Conservation (phyloP, 2,113 vertebrate species). For the Corydoras sp. region DNA sequence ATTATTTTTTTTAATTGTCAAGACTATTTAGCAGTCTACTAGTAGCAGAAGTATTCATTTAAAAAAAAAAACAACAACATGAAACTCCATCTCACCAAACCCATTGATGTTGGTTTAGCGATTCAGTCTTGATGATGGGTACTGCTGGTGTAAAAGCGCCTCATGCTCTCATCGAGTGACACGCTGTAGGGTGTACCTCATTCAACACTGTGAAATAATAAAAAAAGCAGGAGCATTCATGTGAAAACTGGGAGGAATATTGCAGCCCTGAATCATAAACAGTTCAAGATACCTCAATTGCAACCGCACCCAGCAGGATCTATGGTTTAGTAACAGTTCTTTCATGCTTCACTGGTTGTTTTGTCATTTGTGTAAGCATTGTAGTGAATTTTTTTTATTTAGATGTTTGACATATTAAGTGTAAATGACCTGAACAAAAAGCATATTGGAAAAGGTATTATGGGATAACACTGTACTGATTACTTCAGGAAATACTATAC, state of each 20-base stretch:
- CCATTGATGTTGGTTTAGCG: slow-evolving; percentile 27
- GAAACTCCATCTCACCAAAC: slow-evolving; percentile 37
- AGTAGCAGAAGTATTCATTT: too few species aligned
- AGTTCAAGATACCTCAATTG: too few species aligned
- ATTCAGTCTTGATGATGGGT: neutral
- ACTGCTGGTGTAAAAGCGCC: neutral
- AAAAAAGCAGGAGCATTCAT: slow-evolving; percentile 11
- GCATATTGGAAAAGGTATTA: too few species aligned
- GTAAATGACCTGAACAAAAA: too few species aligned
- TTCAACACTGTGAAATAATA: neutral
- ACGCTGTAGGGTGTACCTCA: slow-evolving; percentile 1
- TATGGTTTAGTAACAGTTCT: slow-evolving; percentile 13
- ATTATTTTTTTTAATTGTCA: too few species aligned
- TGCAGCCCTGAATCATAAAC: neutral
- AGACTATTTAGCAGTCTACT: too few species aligned
- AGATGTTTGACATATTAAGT: too few species aligned
- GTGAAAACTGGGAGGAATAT: slow-evolving; percentile 2
- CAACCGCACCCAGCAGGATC: slow-evolving; percentile 25
- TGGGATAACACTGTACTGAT: too few species aligned
- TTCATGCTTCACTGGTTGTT: neutral
- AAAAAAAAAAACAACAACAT: neutral
- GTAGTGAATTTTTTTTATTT: too few species aligned
- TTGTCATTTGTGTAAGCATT: neutral
- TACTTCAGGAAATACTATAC: too few species aligned
- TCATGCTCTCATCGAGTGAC: slow-evolving; percentile 4